Evolutionary conservation across 2,888 invertebrate genomes (phyloP).

Genomic region (Drosophila mayaguana): DNA sequence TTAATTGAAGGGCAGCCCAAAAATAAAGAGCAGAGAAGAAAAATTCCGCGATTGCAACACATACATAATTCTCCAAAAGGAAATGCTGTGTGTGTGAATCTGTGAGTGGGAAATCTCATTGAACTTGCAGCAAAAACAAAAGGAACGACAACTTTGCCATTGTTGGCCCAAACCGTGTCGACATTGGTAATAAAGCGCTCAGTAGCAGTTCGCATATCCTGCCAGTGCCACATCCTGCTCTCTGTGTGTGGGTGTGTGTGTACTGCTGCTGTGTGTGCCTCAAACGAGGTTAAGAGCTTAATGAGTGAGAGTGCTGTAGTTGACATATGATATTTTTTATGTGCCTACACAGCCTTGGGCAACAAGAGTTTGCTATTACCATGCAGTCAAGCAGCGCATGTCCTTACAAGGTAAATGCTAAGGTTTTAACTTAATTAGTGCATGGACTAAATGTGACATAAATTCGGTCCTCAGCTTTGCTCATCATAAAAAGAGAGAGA

Average conservation of each 20-base stretch:
- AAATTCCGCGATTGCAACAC: conserved; percentile 45
- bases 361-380: conserved; percentile 74
- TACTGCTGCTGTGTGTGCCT: too few species aligned
- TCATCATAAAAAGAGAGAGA: conserved; percentile 4
- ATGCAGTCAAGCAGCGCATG: conserved; percentile 37
- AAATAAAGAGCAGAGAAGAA: conserved; percentile 3
- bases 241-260: conserved; percentile 20
- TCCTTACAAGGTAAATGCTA: conserved; percentile 73
- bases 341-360: conserved; percentile 49
- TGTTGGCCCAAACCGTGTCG: conserved; percentile 50
- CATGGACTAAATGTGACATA: conserved; percentile 60
- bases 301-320: conserved; percentile 65
- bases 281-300: conserved; percentile 79
- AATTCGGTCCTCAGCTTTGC: conserved; percentile 27
- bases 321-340: conserved; percentile 80
- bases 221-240: conserved; percentile 17
- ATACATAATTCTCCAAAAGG: conserved; percentile 55
- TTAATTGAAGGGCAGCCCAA: conserved; percentile 56
- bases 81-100: background rate
- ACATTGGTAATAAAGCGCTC: conserved; percentile 79
- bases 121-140: conserved; percentile 45
- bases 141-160: conserved; percentile 30
- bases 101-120: conserved; percentile 32
- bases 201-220: conserved; percentile 60
- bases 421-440: conserved; percentile 77